Conservation (phyloP, 2,113 vertebrate species). For the Sturnus vulgaris region DNA sequence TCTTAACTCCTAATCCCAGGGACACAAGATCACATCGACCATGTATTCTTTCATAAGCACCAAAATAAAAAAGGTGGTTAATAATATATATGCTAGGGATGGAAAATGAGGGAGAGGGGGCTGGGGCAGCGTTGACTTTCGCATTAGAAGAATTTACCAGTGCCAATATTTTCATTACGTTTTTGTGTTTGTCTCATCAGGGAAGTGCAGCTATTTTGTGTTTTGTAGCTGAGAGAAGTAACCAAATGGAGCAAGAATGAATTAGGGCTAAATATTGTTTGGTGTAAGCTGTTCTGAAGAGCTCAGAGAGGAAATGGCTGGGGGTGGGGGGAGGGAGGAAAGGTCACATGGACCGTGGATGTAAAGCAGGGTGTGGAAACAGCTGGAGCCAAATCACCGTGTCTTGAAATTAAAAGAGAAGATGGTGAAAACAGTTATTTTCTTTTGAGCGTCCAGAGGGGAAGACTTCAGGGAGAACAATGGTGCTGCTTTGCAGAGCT, state of each 20-base stretch:
- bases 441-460: constrained; percentile 20
- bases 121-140: constrained; percentile 28
- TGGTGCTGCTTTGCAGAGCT: constrained; percentile 2
- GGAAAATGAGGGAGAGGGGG: constrained; percentile 59
- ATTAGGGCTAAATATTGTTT: constrained; percentile 53
- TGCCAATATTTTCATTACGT: constrained; percentile 48
- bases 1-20: constrained; percentile 76
- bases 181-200: constrained; percentile 58
- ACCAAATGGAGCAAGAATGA: constrained; percentile 53
- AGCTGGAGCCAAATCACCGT: constrained; percentile 25
- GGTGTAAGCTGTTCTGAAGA: constrained; percentile 53
- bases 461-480: constrained; percentile 50
- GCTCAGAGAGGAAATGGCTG: constrained; percentile 47
- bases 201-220: constrained; percentile 41
- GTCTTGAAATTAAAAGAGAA: constrained; percentile 62
- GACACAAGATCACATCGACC: constrained; percentile 48
- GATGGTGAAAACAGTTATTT: constrained; percentile 47
- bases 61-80: constrained; percentile 61
- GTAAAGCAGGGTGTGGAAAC: constrained; percentile 59
- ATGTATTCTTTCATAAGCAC: constrained; percentile 65
- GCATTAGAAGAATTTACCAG: constrained; percentile 38
- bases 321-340: constrained; percentile 13
- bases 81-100: constrained; percentile 65
- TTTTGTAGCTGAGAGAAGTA: constrained; percentile 39
- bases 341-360: constrained; percentile 45